Conservation (phyloP, 2,113 vertebrate species). For the Phocoena sinus region DNA sequence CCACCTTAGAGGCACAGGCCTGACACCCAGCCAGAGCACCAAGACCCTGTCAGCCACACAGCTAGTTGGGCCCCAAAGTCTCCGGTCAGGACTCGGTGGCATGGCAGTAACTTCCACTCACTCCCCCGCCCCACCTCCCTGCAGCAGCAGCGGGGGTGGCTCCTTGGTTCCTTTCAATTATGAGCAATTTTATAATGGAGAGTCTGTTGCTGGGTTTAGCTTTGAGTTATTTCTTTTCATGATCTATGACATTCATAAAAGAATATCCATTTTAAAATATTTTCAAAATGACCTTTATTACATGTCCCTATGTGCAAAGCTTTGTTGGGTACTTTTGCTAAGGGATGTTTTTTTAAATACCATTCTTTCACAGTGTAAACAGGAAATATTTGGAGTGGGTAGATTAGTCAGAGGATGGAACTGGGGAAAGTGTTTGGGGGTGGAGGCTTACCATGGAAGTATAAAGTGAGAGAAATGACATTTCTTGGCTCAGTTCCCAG, state of each 20-base stretch:
- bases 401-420: slow-evolving; percentile 46
- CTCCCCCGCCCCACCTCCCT: no score
- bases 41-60: no score
- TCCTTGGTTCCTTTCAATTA: no score
- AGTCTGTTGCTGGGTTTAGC: neutral
- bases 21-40: no score
- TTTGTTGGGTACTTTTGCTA: neutral
- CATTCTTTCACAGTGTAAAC: slow-evolving; percentile 53
- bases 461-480: slow-evolving; percentile 36
- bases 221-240: neutral
- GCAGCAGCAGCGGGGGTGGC: no score
- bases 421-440: neutral
- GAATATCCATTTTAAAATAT: neutral
- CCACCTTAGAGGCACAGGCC: no score
- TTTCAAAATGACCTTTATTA: slow-evolving; percentile 25
- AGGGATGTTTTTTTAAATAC: slow-evolving; percentile 1
- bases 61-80: no score
- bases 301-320: neutral
- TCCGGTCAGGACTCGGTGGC: no score
- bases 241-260: neutral
- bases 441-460: slow-evolving; percentile 44
- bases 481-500: slow-evolving; percentile 53
- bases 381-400: slow-evolving; percentile 64
- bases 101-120: no score
- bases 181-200: neutral